Evolutionary conservation across 2,888 invertebrate species (phyloP).

Genomic region (Pterobdella sp.): DNA sequence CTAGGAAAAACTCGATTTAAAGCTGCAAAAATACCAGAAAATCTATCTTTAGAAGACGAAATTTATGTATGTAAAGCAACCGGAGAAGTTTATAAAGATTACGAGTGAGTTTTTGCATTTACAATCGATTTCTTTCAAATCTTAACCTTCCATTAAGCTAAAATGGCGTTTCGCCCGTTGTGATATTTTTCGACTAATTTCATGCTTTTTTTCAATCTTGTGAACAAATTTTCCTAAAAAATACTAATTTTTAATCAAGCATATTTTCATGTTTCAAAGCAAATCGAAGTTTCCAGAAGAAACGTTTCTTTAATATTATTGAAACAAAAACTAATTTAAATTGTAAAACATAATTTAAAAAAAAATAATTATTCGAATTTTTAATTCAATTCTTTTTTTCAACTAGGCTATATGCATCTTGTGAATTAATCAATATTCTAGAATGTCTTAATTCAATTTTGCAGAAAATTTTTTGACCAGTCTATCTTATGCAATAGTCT

Average conservation of each 20-base stretch:
- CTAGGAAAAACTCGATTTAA: conserved; percentile 24
- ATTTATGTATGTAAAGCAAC: conserved; percentile 89
- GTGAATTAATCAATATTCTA: no score
- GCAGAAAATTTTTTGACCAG: conserved; percentile 86
- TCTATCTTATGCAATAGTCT: conserved; percentile 91
- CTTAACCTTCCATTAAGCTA: conserved; percentile 10
- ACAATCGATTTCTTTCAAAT: neutral
- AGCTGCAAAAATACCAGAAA: conserved; percentile 20
- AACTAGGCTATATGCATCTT: no score
- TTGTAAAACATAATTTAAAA: no score
- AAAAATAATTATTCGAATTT: no score
- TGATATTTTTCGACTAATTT: neutral
- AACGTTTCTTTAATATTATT: no score
- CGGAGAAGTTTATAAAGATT: conserved; percentile 88
- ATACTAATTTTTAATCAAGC: no score
- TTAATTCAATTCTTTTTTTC: no score
- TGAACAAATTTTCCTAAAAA: no score
- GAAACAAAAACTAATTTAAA: no score
- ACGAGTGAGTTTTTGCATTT: conserved; percentile 71
- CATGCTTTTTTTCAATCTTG: neutral
- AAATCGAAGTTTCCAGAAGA: no score
- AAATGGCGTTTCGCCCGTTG: conserved; percentile 1
- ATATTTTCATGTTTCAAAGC: no score
- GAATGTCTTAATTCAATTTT: conserved; percentile 49
- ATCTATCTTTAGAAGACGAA: conserved; percentile 68